Percentiles rank a stretch among this genome's conserved stretches.
These are phyloP conservation scores for Drosophila flavopinicola DNA, from an alignment of 2,888 invertebrate species.

Conservation along the genomic window DNA sequence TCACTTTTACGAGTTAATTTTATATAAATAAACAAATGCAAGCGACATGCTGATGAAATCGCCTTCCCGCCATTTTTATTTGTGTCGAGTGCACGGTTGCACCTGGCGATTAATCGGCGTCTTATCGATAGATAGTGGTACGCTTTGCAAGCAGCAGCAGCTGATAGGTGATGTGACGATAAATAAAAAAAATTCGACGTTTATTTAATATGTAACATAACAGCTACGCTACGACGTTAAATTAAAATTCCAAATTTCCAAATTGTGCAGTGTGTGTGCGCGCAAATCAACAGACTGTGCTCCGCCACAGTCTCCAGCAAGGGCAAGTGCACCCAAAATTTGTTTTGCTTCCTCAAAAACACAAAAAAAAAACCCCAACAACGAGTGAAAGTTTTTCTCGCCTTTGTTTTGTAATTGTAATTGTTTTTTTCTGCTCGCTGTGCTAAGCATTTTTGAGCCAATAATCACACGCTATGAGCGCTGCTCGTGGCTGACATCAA, in stretches of 20 bases:
- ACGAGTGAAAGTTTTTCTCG: conserved; percentile 74
- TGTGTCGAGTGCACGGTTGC: conserved; percentile 21
- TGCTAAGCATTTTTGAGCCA: conserved; percentile 43
- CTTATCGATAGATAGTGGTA: conserved; percentile 46
- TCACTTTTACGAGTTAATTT: conserved; percentile 1
- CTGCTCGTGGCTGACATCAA: conserved; percentile 50
- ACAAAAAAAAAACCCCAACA: conserved; percentile 40
- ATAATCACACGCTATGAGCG: conserved; percentile 45
- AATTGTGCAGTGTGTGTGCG: conserved; percentile 52
- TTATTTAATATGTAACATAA: conserved; percentile 63
- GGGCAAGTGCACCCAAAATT: conserved; percentile 49
- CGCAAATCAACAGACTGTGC: conserved; percentile 40
- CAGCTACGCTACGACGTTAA: conserved; percentile 54
- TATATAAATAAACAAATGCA: conserved; percentile 3
- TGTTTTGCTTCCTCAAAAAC: conserved; percentile 23
- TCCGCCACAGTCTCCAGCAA: conserved; percentile 48
- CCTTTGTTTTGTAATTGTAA: conserved; percentile 76
- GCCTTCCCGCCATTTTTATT: conserved; percentile 43
- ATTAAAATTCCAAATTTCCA: conserved; percentile 68
- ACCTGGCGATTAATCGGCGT: conserved; percentile 12
- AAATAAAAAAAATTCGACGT: conserved; percentile 64
- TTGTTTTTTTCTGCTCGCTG: conserved; percentile 48
- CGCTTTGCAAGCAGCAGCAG: conserved; percentile 57
- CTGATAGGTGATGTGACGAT: conserved; percentile 70
- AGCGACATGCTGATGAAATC: neutral